Evolutionary conservation across 2,888 invertebrate species (phyloP).

Genomic region (Odontothrips loti): DNA sequence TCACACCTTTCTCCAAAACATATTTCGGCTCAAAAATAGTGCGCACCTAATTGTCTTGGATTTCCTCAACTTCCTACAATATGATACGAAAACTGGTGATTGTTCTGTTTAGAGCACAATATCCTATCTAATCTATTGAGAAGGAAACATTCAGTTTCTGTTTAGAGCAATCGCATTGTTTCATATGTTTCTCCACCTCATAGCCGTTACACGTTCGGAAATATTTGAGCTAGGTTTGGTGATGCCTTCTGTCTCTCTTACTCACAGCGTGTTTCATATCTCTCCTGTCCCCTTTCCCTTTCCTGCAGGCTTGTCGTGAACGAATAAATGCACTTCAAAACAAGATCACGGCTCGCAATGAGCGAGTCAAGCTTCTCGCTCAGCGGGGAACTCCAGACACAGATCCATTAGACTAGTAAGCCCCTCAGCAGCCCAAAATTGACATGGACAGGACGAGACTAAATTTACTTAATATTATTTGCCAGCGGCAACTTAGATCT

Average conservation of each 20-base stretch:
- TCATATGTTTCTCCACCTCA: conserved; percentile 32
- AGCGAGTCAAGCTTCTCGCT: conserved; percentile 80
- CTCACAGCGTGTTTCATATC: conserved; percentile 36
- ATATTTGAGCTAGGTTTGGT: conserved; percentile 35
- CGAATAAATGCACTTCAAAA: conserved; percentile 79
- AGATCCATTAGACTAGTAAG: conserved; percentile 53
- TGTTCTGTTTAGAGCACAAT: too few species aligned
- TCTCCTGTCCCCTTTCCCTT: conserved; percentile 47
- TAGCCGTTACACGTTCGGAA: not conserved
- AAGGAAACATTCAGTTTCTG: conserved; percentile 29
- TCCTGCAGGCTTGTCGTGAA: conserved; percentile 73
- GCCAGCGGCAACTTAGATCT: not conserved
- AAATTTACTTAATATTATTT: not conserved
- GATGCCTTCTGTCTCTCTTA: not conserved
- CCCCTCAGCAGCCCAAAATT: conserved; percentile 18
- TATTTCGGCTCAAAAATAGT: too few species aligned
- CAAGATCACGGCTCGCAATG: conserved; percentile 81
- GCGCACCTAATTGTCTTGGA: conserved; percentile 1
- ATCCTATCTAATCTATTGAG: too few species aligned
- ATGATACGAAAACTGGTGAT: too few species aligned
- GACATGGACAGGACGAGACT: not conserved
- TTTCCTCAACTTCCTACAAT: conserved; percentile 33
- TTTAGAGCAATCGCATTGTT: conserved; percentile 36
- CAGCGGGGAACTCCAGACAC: conserved; percentile 83
- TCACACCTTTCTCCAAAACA: too few species aligned